Evolutionary conservation across 2,888 invertebrate genomes (phyloP).

Genomic region (Heliconius aoede): DNA sequence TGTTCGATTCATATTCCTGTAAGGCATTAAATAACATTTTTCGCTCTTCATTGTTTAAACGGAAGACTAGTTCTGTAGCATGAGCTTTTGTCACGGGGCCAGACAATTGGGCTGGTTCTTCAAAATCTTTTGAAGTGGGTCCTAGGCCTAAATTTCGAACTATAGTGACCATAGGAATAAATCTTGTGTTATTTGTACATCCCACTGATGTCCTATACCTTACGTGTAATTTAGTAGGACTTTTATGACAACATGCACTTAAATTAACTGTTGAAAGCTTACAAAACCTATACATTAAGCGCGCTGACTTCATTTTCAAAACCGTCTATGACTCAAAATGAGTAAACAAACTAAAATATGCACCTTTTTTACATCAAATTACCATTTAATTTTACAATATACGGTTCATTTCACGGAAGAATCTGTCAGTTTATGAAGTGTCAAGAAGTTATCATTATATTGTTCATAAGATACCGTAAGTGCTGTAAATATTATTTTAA

Average conservation of each 20-base stretch:
- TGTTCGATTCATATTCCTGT: constrained; percentile 89
- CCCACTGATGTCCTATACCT: constrained; percentile 66
- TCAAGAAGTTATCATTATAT: neutral
- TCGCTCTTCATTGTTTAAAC: constrained; percentile 89
- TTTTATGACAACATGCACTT: constrained; percentile 58
- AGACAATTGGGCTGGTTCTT: constrained; percentile 65
- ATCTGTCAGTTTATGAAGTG: constrained; percentile 21
- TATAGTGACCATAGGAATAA: constrained; percentile 57
- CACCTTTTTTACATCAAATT: constrained; percentile 28
- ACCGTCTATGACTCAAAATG: constrained; percentile 39
- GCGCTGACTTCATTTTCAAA: constrained; percentile 67
- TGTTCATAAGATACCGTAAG: neutral
- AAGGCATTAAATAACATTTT: constrained; percentile 87
- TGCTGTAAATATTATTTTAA: neutral
- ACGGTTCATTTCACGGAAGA: constrained; percentile 36
- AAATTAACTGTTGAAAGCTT: constrained; percentile 53
- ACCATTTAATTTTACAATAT: constrained; percentile 6
- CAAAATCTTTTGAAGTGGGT: constrained; percentile 76
- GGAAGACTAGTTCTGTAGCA: constrained; percentile 88
- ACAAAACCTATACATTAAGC: constrained; percentile 58
- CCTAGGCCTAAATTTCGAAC: constrained; percentile 72
- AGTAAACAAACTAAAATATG: constrained; percentile 42
- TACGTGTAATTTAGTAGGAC: constrained; percentile 59
- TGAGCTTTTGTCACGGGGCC: constrained; percentile 86
- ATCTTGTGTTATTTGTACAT: constrained; percentile 57